Percentiles rank a stretch among this genome's conserved stretches.
These are phyloP conservation scores for Phenganax subtilis DNA, from an alignment of 92 coral and sea anemone genomes.

Conservation along the genomic window DNA sequence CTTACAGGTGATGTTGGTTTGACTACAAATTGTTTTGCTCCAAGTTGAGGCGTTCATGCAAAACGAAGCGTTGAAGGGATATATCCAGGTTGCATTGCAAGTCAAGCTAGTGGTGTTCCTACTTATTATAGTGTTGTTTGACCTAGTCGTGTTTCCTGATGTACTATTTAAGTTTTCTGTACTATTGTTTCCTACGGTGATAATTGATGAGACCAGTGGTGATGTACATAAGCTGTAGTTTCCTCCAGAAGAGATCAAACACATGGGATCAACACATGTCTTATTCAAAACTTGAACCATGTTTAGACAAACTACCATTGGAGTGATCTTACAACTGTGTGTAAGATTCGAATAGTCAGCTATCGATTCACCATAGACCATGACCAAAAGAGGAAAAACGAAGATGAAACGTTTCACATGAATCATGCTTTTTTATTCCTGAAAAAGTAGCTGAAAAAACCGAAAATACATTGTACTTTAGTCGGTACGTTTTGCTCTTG, in stretches of 20 bases:
- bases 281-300: background rate
- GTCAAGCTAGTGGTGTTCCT: conserved; percentile 8
- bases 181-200: background rate
- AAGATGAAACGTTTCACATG: background rate
- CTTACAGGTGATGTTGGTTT: conserved; percentile 26
- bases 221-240: conserved; percentile 13
- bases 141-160: background rate
- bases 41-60: conserved; percentile 26
- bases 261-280: conserved; percentile 26
- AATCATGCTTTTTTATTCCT: background rate
- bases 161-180: no score
- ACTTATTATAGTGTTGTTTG: background rate
- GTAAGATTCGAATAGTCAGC: conserved; percentile 7
- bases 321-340: conserved; percentile 18
- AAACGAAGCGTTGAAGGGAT: conserved; percentile 4
- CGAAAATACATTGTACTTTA: background rate
- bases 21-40: conserved; percentile 25
- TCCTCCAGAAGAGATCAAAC: conserved; percentile 37
- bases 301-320: conserved; percentile 23
- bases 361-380: background rate
- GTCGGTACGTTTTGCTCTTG: no score
- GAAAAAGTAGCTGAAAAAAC: background rate
- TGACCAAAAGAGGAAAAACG: background rate
- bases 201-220: background rate
- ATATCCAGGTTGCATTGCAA: conserved; percentile 39